Conservation (phyloP, 30 jellyfish, hydroid and myxozoan genomes). For the Aurelia sp. region DNA sequence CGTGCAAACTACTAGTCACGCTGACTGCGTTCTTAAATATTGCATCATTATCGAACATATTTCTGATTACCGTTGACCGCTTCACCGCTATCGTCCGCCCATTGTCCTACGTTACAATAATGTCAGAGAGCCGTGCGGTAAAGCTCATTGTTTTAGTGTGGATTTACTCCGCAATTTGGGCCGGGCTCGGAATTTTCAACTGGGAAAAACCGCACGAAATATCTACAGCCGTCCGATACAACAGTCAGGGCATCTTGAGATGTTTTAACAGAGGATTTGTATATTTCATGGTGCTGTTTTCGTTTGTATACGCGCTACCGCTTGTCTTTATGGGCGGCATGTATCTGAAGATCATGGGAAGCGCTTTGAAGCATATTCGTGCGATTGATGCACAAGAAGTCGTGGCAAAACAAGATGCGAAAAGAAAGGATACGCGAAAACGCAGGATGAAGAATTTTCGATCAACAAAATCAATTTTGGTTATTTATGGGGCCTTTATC, state of each 20-base stretch:
- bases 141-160: slow-evolving; percentile 35
- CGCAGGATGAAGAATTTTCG: slow-evolving; percentile 42
- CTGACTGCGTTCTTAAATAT: slow-evolving; percentile 38
- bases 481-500: slow-evolving; percentile 81
- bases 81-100: slow-evolving; percentile 62
- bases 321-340: slow-evolving; percentile 62
- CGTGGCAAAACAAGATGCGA: not conserved
- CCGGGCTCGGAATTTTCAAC: slow-evolving; percentile 62
- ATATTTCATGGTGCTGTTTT: slow-evolving; percentile 37
- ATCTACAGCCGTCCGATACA: slow-evolving; percentile 4
- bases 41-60: slow-evolving; percentile 70
- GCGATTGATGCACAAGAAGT: slow-evolving; percentile 59
- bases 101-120: slow-evolving; percentile 53
- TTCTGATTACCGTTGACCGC: slow-evolving; percentile 84
- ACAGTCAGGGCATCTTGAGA: not conserved
- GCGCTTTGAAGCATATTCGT: slow-evolving; percentile 76
- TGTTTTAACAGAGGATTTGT: slow-evolving; percentile 42
- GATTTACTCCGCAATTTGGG: slow-evolving; percentile 73
- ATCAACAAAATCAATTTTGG: slow-evolving; percentile 67
- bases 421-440: slow-evolving; percentile 24
- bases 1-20: slow-evolving; percentile 48
- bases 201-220: slow-evolving; percentile 61
- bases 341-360: slow-evolving; percentile 55
- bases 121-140: slow-evolving; percentile 42
- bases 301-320: slow-evolving; percentile 59